These are phyloP conservation scores for Phasianus colchicus DNA, from an alignment of 2,113 vertebrate species.

Conservation along the genomic window DNA sequence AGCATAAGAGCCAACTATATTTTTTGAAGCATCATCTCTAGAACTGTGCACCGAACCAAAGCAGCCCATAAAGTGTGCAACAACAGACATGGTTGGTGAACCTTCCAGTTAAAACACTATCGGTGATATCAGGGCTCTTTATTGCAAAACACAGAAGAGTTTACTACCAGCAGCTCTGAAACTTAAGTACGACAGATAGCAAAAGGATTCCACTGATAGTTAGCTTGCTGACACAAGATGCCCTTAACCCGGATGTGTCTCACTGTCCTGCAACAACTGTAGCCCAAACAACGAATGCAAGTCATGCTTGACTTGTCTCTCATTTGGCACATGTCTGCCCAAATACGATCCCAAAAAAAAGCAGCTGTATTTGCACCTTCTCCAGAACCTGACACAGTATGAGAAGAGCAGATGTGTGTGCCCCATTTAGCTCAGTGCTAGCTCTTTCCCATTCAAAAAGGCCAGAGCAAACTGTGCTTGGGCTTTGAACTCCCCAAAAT, in stretches of 20 bases:
- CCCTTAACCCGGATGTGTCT: not conserved
- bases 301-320: not conserved
- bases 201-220: not conserved
- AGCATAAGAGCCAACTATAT: not conserved
- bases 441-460: too few relatives aligned
- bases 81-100: not conserved
- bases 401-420: not conserved
- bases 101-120: not conserved
- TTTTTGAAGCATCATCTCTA: not conserved
- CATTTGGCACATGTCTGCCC: not conserved
- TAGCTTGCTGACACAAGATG: not conserved
- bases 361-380: not conserved
- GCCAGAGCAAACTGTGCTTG: not conserved
- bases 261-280: not conserved
- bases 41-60: not conserved
- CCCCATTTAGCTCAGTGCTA: not conserved
- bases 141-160: not conserved
- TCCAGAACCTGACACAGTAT: fast-evolving
- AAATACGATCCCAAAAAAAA: not conserved
- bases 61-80: not conserved
- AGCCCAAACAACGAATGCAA: fast-evolving
- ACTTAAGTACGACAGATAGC: not conserved
- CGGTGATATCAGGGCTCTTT: not conserved
- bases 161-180: not conserved
- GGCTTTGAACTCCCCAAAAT: not conserved